Conservation (phyloP, 1,140 invertebrate species). For the Mizuhopecten yessoensis region DNA sequence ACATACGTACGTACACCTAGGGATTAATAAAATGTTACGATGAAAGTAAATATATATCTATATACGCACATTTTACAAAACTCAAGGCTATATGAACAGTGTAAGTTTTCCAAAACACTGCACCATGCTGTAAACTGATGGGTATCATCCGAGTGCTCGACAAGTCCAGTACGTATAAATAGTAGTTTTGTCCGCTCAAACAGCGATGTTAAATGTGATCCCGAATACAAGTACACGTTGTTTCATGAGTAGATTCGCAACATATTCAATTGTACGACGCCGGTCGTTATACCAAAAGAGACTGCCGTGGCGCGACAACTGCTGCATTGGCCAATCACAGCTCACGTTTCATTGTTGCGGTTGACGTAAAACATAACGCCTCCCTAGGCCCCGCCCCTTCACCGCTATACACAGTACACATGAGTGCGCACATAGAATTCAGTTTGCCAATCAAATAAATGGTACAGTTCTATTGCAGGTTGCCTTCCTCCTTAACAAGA, state of each 20-base stretch:
- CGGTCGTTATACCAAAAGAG: constrained; percentile 22
- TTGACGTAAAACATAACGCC: neutral
- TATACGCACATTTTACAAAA: neutral
- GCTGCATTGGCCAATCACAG: neutral
- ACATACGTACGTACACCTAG: constrained; percentile 3
- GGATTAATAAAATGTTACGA: constrained; percentile 15
- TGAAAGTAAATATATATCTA: constrained; percentile 22
- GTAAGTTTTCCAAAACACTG: neutral
- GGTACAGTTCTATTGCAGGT: neutral
- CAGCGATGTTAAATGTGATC: constrained; percentile 33
- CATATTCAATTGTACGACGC: constrained; percentile 38
- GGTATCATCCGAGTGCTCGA: neutral
- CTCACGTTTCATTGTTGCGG: constrained; percentile 16
- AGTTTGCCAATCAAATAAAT: constrained; percentile 25
- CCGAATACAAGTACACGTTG: constrained; percentile 3
- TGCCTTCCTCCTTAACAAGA: constrained; percentile 15
- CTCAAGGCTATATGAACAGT: neutral
- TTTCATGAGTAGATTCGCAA: constrained; percentile 38
- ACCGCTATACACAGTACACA: neutral
- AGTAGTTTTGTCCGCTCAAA: constrained; percentile 37
- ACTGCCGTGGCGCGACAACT: constrained; percentile 8
- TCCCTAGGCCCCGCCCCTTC: neutral
- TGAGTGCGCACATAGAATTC: neutral
- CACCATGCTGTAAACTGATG: constrained; percentile 13
- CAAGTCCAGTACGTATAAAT: constrained; percentile 21